phyloP scores from a whole-genome alignment of 1,140 invertebrate species.

The Gryon sp. region DNA sequence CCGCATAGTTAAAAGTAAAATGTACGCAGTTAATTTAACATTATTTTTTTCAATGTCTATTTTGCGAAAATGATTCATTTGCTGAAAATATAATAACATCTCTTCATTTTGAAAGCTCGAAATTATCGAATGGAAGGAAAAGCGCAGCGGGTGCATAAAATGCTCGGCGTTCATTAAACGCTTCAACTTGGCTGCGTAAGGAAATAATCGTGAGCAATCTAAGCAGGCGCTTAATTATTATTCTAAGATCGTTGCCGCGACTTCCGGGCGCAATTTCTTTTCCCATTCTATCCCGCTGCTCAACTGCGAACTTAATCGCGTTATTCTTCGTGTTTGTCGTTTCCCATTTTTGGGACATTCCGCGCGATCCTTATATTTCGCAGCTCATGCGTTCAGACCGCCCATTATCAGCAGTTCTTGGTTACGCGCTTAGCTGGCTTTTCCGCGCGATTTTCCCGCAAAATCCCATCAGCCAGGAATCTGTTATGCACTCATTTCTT shows the following conservation, averaged over 20 bases:
- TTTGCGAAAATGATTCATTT: no score
- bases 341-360: constrained; percentile 31
- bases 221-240: constrained; percentile 44
- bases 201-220: constrained; percentile 42
- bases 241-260: constrained; percentile 17
- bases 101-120: no score
- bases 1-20: no score
- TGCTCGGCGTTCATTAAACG: constrained; percentile 31
- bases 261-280: constrained; percentile 30
- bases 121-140: no score
- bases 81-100: no score
- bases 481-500: constrained; percentile 40
- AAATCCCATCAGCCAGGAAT: constrained; percentile 48
- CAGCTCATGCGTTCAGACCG: constrained; percentile 51
- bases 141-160: no score
- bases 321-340: constrained; percentile 36
- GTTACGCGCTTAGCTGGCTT: constrained; percentile 49
- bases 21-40: no score
- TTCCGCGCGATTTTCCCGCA: constrained; percentile 44
- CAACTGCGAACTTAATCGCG: constrained; percentile 46
- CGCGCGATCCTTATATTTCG: constrained; percentile 51
- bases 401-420: constrained; percentile 53
- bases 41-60: no score
- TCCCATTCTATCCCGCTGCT: constrained; percentile 14
- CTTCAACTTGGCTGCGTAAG: constrained; percentile 2